Evolutionary conservation across 2,888 invertebrate species (phyloP), one percentile per base, ranked within the genome.

Genomic region (Drosophila kuntzei): DNA sequence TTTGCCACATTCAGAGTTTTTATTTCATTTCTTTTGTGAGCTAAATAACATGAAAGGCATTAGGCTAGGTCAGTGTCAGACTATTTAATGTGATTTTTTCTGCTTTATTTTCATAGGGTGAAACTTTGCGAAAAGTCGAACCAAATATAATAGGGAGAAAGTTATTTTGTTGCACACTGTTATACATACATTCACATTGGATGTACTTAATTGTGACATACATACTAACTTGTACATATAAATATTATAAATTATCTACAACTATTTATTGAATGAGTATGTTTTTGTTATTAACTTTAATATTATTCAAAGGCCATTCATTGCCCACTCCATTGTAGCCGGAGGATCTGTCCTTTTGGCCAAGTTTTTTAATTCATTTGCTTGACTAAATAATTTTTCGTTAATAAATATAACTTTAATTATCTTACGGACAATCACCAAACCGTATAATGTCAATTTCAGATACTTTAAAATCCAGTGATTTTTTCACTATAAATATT

Each of bases 61-160:
- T 89, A 71, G 71, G 83, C 64, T 79, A 84, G 84, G 84, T 84
- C 84, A 89, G 89, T 87, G 89, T 71, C 88, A 71, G 86, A 81
- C 82, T 59, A 73, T 72, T 87, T 85, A 75, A 81, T 68, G 64
- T 47, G 70, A 66, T 68, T 84, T 87, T 84, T 79, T 43, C 50
- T 71, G 66, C 61, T 69, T 71, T 69, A 55, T 69, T 76, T 83
- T 65, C 59, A 53, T 66, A 37, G 84, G 69, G 77, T 66, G 64
- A 88, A 88, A 87, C 69, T 81, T 84, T 59, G 60, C 71, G 20
- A 51, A 58, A 79, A 73, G 73, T 74, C 68, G 43, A 71, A 74
- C 50, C 44, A 27, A 18, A 65, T 65, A 72, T 59, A 51, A 65
- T 80, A 68, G 69, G 55, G 71, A 58, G 76, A 80, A 76, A 66